Base-by-base conservation (phyloP, 2,888 invertebrate genomes). In the Saturnia japonica region DNA sequence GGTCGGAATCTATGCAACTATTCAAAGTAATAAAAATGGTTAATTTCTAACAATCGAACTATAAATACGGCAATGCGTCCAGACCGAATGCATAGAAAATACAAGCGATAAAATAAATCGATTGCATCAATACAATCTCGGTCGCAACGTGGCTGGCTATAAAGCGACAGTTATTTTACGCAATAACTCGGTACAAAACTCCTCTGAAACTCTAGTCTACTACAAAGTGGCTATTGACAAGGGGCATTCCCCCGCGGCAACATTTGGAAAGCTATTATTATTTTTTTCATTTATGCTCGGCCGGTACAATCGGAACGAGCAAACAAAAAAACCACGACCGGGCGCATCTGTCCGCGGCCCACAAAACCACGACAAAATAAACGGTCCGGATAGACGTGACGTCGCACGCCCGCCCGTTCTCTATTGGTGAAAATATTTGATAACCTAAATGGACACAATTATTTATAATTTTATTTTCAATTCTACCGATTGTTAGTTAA, bases 161-260 rank as follows among this genome's bases (percentile, higher is more conserved):
- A 22, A 12, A 22, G 54, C 54, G 22, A 54, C 8, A 54, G 22
- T 54, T 22, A 54, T 54, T 54, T 54, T 22, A 54, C 22, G 22
- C 54, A 22, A 54, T 54, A 22, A 54, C 54, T 54, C 57, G 25
- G 25, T 60, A 60, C 57, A 12, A 60, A 60, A 60, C 28, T 28
- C 19, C 6, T 3, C 57, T 25, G 22, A 22, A 57, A 57, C 25
- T 22, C 14, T 57, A 4, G 16, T 25, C 22, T 25, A 57, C 11
- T 57, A 28, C 57, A 60, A 14, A 60, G 57, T 60, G 57, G 25
- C 14, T 28, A 60, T 60, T 28, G 57, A 60, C 57, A 60, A 28
- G 28, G 57, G 57, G 14, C 57, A 28, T 60, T 60, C 16, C 25
- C 57, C 28, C 3, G 57, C 14, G 14, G 57, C 28, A 28, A 25